phyloP scores from a whole-genome alignment of 2,113 vertebrate genomes.

The Morone chrysops region DNA sequence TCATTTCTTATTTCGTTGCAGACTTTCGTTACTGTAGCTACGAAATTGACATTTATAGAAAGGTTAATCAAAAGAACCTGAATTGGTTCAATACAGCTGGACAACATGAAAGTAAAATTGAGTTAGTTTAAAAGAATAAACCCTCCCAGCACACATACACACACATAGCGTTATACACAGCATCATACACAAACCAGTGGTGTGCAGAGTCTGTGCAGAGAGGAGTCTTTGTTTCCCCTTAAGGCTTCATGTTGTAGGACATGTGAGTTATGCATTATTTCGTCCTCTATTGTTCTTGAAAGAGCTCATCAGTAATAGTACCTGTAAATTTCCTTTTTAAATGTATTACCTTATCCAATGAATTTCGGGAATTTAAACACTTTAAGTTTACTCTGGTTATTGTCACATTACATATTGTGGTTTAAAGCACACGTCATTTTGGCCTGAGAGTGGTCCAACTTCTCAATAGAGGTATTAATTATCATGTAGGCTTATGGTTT shows the following conservation, averaged over 20 bases:
- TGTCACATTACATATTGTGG: not conserved
- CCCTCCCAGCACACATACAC: not conserved
- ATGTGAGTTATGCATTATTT: not conserved
- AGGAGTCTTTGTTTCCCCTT: conserved; percentile 11
- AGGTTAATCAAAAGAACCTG: conserved; percentile 29
- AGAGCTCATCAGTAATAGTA: not conserved
- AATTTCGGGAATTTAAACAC: not conserved
- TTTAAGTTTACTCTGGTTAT: not conserved
- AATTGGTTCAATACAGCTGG: conserved; percentile 9
- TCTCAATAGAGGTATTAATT: conserved; percentile 4
- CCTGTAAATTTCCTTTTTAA: not conserved
- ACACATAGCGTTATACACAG: not conserved
- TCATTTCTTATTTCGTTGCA: conserved; percentile 3
- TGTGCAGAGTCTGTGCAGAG: not conserved
- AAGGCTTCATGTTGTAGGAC: not conserved
- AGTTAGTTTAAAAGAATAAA: conserved; percentile 17
- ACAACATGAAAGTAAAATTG: conserved; percentile 4
- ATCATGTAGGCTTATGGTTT: conserved; percentile 19
- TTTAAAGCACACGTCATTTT: not conserved
- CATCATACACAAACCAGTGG: not conserved
- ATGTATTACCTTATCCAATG: not conserved
- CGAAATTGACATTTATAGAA: conserved; percentile 28
- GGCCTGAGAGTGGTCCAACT: not conserved
- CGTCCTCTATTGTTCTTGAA: not conserved
- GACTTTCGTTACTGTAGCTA: conserved; percentile 7